Evolutionary conservation across 2,113 vertebrate species (phyloP), one percentile per base, ranked within the genome.

Genomic region (Stegostoma tigrinum): DNA sequence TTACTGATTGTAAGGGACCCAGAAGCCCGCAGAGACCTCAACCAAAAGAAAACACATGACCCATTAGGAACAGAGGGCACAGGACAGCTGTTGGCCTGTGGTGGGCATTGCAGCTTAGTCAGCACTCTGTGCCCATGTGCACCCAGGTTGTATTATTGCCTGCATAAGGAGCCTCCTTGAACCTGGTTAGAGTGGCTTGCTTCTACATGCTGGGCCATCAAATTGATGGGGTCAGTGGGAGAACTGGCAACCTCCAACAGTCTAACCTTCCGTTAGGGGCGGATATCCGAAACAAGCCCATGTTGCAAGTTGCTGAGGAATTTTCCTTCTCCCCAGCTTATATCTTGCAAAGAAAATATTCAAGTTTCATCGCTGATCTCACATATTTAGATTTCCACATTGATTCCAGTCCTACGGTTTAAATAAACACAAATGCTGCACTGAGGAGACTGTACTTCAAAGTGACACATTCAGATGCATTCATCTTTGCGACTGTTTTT

Each of bases 401-500:
- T 75, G 68, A 52, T 72, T 95, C 94, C 67, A 95, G 68, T 52
- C 67, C 27, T 52, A 52, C 94, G 52, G 68, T 52, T 95, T 72
- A 95, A 95, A 95, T 95, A 95, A 95, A 95, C 94, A 75, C 68
- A 21, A 70, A 24, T 42, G n/a, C 42, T 48, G 66, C 48, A 72
- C 66, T 94, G 72, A 8, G 67, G 42, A 72, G 42, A 72, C 67
- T 72, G 34, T 42, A 34, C 68, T 72, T 95, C 94, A 95, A 95
- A 75, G 70, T 95, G 94, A 72, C 68, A 95, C 94, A 30, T 72
- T 95, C 68, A 70, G 68, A 72, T 95, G 42, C 68, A 95, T 95
- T 72, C 94, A 45, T 30, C 91, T 3, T 95, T 70, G 42, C 52
- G 68, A 70, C 94, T 95, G 68, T 72, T 95, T 72, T 95, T 72